Conservation (phyloP, 2,113 vertebrate genomes). For the Bagarius yarrelli region DNA sequence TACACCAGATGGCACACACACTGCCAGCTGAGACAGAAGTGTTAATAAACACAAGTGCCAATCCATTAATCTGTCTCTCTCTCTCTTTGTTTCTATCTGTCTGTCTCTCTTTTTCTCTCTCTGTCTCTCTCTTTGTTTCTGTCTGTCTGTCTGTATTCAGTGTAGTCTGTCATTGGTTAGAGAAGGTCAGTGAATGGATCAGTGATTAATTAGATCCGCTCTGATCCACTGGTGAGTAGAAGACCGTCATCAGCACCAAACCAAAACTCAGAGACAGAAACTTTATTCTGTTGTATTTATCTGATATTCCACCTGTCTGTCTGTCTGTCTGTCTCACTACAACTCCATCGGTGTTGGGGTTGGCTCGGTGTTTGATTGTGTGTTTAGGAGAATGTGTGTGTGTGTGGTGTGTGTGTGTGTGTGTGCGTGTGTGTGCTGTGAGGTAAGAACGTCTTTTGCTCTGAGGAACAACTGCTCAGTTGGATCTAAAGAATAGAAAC, state of each 20-base stretch:
- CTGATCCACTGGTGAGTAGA: background rate
- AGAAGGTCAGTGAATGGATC: slow-evolving; percentile 6
- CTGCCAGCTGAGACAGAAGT: slow-evolving; percentile 57
- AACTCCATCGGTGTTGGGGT: background rate
- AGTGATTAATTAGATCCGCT: slow-evolving; percentile 8
- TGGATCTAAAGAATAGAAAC: no score
- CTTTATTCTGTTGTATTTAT: background rate
- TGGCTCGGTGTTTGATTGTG: no score
- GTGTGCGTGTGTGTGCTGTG: background rate
- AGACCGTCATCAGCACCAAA: background rate
- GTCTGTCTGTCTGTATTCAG: background rate
- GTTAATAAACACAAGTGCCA: slow-evolving; percentile 56
- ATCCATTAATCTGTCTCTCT: slow-evolving; percentile 33
- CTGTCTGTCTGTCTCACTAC: background rate
- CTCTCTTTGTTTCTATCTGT: background rate
- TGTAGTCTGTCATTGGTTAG: background rate
- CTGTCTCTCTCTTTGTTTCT: background rate
- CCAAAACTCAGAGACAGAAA: no score
- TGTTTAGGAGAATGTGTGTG: background rate
- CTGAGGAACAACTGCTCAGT: no score
- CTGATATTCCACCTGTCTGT: background rate
- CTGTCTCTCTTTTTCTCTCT: background rate
- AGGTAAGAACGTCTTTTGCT: no score
- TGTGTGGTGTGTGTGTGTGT: background rate
- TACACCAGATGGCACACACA: slow-evolving; percentile 59